Base-by-base conservation (phyloP, 2,888 invertebrate genomes). In the Eubasilissa splendida region DNA sequence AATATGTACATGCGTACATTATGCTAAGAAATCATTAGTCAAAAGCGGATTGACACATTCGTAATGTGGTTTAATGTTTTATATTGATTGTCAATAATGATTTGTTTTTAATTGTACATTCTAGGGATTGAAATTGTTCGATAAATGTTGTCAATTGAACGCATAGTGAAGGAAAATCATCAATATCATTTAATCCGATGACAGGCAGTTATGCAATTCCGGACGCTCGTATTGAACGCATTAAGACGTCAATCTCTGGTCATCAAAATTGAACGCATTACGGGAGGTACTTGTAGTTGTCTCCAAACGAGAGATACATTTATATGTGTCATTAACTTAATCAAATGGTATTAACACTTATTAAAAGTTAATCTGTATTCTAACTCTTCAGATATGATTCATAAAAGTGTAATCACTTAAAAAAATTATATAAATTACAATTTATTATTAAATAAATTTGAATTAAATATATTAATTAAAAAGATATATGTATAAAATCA, bases 141-240 rank as follows among this genome's bases (percentile, higher is more conserved):
- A 33, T 63, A 7, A 42, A 42, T 42, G 42, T 63, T 63, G 33
- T 52, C 50, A 76, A 76, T 76, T 76, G 76, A 53, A n/a, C 22
- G 63, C 8, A 53, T 22, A 76, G 52, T n/a, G 7, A 31, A 63
- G 42, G 42, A 65, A 63, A 53, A 76, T 65, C 76, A 66, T 77
- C 68, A 77, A 77, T 77, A 77, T 77, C 76, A 68, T 11, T 77
- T 77, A 77, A 53, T 77, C 68, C 66, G 22, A 53, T 77, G 68
- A 77, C 66, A 65, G 66, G 42, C 54, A n/a, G 63, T 33, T 33
- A 63, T 63, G 42, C 31, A 63, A 63, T 63, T 63, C 33, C 63
- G 63, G 63, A 63, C 33, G 31, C 10, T 12, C 22, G 11, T 12
- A 33, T 63, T 33, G 0, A 11, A 10, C 10, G 63, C 63, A 63